Evolutionary conservation across 2,888 invertebrate species (phyloP), one percentile per base, ranked within the genome.

Genomic region (Zelleria hepariella): DNA sequence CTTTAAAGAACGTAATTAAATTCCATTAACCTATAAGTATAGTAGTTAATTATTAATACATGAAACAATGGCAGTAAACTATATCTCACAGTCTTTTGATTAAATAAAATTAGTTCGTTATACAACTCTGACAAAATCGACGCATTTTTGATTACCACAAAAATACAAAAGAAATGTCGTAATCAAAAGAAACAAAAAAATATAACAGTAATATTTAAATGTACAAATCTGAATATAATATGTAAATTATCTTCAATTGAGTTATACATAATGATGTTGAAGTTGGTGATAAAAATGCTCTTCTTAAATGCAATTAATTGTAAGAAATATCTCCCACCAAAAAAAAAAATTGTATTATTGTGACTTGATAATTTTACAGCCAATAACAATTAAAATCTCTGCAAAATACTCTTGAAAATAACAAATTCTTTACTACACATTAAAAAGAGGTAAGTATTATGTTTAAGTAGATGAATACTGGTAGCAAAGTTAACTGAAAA

Each of bases 11-110:
- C 49, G 15, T 42, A 42, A 42, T 42, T 42, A 42, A 42, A 42
- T 42, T 42, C 32, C 15, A 42, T 42, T 15, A n/a, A n/a, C n/a
- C n/a, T n/a, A n/a, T n/a, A n/a, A n/a, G n/a, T n/a, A n/a, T n/a
- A 3, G 32, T 42, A 42, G 32, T 15, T 15, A 42, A 42, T 42
- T 53, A 23, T 53, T 53, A 53, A 53, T 53, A 53, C n/a, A 25
- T 53, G 53, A 57, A 57, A 57, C 15, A 72, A 84, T 82, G 80
- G 81, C 82, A 82, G 78, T 77, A 79, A 75, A 78, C 75, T 77
- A 77, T 77, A 75, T 73, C 73, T 82, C 75, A 82, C 83, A 85
- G 84, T 85, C 84, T 84, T 82, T 80, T 69, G 65, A 77, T 78
- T 77, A 76, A 72, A 78, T 77, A 74, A 76, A 75, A 58, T 73